Base-by-base conservation (phyloP, 2,888 invertebrate genomes). In the Vesta saturnalis region DNA sequence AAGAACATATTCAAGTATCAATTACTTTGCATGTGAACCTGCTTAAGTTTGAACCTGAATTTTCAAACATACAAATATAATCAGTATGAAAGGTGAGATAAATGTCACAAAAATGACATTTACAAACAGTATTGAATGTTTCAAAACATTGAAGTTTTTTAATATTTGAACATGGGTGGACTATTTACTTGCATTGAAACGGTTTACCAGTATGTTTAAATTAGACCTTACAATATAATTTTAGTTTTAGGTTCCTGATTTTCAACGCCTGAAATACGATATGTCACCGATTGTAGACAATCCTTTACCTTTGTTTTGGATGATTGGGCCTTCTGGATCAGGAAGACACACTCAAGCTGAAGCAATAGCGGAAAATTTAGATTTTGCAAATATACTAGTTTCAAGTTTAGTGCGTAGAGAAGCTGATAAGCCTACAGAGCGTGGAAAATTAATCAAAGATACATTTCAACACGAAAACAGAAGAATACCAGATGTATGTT, bases 301-400 rank as follows among this genome's bases (percentile, higher is more conserved):
- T 65, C 83, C 83, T 18, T 73, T 85, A 46, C 88, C 88, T 0
- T 85, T 88, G 46, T 83, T 89, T 65, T 86, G 87, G 84, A 81
- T 87, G 14, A 76, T 86, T n/a, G 87, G 86, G 8, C 77, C 79
- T 21, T 77, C 77, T 52, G 81, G 81, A 57, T 75, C 78, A 5
- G 81, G 81, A 6, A 75, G 79, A 18, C 74, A 74, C 56, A 76
- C 77, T 1, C 79, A 80, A 59, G 78, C 77, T 4, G 64, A 73
- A 18, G 70, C 77, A 6, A 65, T 80, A 5, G 65, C 71, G 6
- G 74, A 77, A 67, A 76, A 75, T 60, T 73, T 77, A 46, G 74
- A 73, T 46, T 73, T 70, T 58, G 72, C 73, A 39, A 55, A 67
- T 14, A 57, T 70, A 5, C n/a, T 52, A 19, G 35, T 71, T 18